Evolutionary conservation across 2,888 invertebrate species (phyloP).

Genomic region (Bugulina stolonifera): DNA sequence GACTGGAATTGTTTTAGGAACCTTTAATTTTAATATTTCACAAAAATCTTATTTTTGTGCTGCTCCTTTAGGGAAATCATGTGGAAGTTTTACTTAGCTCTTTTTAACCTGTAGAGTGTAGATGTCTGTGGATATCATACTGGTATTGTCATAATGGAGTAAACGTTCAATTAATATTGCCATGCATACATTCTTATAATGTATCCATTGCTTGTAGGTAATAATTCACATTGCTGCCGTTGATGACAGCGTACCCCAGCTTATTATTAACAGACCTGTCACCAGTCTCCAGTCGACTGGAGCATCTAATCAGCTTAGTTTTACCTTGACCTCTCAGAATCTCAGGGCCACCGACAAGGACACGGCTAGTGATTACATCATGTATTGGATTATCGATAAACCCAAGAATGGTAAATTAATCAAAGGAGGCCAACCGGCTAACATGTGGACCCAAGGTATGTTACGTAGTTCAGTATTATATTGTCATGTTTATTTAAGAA

Average conservation of each 20-base stretch:
- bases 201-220: conserved; percentile 35
- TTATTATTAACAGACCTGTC: conserved; percentile 43
- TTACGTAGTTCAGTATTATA: no score
- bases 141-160: no score
- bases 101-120: no score
- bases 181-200: no score
- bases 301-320: conserved; percentile 26
- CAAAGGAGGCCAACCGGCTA: conserved; percentile 37
- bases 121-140: no score
- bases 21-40: no score
- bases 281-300: conserved; percentile 37
- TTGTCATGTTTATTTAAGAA: no score
- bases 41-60: no score
- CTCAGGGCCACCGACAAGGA: conserved; percentile 41
- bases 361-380: conserved; percentile 38
- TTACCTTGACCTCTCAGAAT: not conserved
- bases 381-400: conserved; percentile 39
- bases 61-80: no score
- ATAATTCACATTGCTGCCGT: conserved; percentile 46
- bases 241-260: conserved; percentile 47
- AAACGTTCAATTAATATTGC: no score
- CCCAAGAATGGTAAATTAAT: conserved; percentile 45
- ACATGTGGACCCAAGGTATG: conserved; percentile 52
- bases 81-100: no score
- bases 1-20: no score